phyloP scores from a whole-genome alignment of 2,113 vertebrate genomes.

The Ceyx margarethae region DNA sequence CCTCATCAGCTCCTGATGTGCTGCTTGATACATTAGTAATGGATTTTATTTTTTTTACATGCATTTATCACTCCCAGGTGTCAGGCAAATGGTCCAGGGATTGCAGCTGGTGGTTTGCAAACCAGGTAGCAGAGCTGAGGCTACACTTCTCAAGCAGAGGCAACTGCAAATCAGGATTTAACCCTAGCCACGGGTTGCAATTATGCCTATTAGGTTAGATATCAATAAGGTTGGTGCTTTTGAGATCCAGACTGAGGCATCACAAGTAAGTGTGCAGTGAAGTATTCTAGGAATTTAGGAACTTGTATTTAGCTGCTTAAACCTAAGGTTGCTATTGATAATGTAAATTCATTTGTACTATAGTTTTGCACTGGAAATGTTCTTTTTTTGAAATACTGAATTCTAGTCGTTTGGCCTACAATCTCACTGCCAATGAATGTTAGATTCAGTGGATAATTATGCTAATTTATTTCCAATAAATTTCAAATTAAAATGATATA shows the following conservation, averaged over 20 bases:
- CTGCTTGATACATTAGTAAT: constrained; percentile 13
- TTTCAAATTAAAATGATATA: constrained; percentile 64
- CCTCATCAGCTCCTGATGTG: neutral
- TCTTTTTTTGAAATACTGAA: neutral
- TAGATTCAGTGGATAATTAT: constrained; percentile 41
- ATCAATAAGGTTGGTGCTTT: neutral
- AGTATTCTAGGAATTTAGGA: neutral
- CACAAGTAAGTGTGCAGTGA: neutral
- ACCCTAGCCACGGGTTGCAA: neutral
- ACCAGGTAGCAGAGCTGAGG: neutral
- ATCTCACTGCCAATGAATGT: neutral
- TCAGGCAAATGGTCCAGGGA: neutral
- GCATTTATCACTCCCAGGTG: constrained; percentile 14
- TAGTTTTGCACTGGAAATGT: neutral
- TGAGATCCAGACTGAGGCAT: neutral
- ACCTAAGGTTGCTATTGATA: neutral
- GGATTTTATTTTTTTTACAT: neutral
- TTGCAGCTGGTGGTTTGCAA: neutral
- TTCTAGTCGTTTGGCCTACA: constrained; percentile 29
- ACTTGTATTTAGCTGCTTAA: neutral
- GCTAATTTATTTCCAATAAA: constrained; percentile 64
- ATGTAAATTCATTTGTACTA: neutral
- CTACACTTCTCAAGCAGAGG: neutral
- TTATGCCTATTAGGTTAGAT: neutral
- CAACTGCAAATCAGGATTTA: neutral